phyloP scores from a whole-genome alignment of 2,888 invertebrate species.

The Theodoxus fluviatilis region DNA sequence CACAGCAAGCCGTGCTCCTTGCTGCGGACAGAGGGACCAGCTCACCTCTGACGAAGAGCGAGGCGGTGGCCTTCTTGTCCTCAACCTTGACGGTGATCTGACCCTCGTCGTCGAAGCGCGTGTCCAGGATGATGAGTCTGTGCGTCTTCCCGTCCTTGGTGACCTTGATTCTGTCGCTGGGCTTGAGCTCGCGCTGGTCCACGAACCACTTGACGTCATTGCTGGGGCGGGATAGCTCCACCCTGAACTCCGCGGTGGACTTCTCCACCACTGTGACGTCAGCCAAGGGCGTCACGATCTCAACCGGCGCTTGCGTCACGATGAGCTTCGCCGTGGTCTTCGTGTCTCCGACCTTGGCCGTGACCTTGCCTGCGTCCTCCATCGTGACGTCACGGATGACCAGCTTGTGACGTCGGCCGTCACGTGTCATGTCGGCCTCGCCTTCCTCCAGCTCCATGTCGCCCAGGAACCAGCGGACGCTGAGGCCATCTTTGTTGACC shows the following conservation, averaged over 20 bases:
- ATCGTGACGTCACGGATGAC: conserved; percentile 39
- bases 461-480: conserved; percentile 79
- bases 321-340: conserved; percentile 41
- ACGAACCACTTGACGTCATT: conserved; percentile 67
- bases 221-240: too few relatives aligned
- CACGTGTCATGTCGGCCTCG: conserved; percentile 38
- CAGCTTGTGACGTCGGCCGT: conserved; percentile 44
- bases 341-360: conserved; percentile 39
- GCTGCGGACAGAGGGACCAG: background rate
- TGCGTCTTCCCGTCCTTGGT: conserved; percentile 53
- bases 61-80: conserved; percentile 58
- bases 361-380: conserved; percentile 46
- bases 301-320: conserved; percentile 45
- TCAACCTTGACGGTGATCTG: conserved; percentile 53
- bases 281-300: conserved; percentile 49
- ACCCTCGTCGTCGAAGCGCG: conserved; percentile 54
- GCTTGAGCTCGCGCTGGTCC: conserved; percentile 71
- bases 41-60: conserved; percentile 58
- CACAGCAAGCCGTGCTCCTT: background rate
- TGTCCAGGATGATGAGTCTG: conserved; percentile 53
- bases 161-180: conserved; percentile 46
- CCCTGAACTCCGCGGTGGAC: conserved; percentile 72
- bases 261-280: conserved; percentile 55
- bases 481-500: conserved; percentile 79
- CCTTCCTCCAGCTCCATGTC: conserved; percentile 60